A percentile compares a stretch with the other conserved stretches of the same genome.
Conservation (phyloP, 2,888 invertebrate species). For the Drosophila formosana region DNA sequence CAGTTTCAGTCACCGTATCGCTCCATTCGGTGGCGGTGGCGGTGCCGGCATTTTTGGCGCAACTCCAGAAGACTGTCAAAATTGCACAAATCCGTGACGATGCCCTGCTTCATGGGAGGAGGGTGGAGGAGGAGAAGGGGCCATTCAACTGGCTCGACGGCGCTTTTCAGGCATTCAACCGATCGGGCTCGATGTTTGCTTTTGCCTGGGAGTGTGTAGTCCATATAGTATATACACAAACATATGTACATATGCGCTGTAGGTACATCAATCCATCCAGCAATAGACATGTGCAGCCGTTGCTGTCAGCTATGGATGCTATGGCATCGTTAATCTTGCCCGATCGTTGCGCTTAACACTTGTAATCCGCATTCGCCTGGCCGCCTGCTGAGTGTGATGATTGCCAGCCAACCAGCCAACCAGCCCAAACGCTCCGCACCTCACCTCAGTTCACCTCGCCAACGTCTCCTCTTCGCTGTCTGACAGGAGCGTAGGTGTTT, state of each 20-base stretch:
- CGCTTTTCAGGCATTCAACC: slow-evolving; percentile 28
- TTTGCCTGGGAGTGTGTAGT: neutral
- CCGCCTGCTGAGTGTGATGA: slow-evolving; percentile 45
- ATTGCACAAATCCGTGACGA: slow-evolving; percentile 70
- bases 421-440: neutral
- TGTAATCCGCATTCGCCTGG: slow-evolving; percentile 51
- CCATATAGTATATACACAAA: neutral
- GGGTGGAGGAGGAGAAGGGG: neutral
- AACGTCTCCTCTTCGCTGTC: neutral
- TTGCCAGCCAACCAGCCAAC: slow-evolving; percentile 9
- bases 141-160: slow-evolving; percentile 32
- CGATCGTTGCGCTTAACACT: slow-evolving; percentile 59
- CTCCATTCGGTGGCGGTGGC: slow-evolving; percentile 40
- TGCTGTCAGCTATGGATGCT: slow-evolving; percentile 56
- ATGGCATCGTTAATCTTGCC: slow-evolving; percentile 43
- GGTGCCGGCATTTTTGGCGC: slow-evolving; percentile 61
- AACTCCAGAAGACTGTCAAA: slow-evolving; percentile 72
- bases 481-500: slow-evolving; percentile 37
- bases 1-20: slow-evolving; percentile 5
- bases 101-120: slow-evolving; percentile 23
- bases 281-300: slow-evolving; percentile 55
- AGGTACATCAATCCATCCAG: slow-evolving; percentile 51
- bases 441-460: too few relatives aligned
- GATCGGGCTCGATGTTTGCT: slow-evolving; percentile 3
- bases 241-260: neutral